Evolutionary conservation across 2,797 vertebrate genomes (phyloP), one percentile per base, ranked within the genome.

Genomic region (Remorina albescens): DNA sequence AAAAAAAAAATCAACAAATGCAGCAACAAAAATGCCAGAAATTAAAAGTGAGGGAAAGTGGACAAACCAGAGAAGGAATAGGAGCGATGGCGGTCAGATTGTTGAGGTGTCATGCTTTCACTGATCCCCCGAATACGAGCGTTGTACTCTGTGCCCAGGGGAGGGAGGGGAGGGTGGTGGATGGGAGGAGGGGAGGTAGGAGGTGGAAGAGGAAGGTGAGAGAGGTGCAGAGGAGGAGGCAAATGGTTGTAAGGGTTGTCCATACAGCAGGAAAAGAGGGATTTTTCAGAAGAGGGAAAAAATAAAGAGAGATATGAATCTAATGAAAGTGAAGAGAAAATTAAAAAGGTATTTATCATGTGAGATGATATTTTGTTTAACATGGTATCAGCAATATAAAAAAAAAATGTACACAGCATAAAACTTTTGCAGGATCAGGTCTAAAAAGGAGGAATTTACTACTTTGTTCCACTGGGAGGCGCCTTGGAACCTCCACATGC

Each of bases 1-100:
- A 67, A n/a, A n/a, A n/a, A 77, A 56, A 32, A 34, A 60, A 67
- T 67, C 23, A 41, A 32, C 4, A 50, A 80, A 61, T 78, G 76
- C 37, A 54, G 57, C 12, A 51, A 49, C 56, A 28, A 75, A 59
- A 76, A 64, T 68, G 32, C n/a, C 23, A 78, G 75, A 83, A 86
- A 86, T 62, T 54, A 71, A 87, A 86, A 83, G 84, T 53, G 81
- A 71, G 83, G 78, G 83, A 87, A 67, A 89, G 71, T 85, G 86
- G 92, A 97, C 97, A 71, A 96, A 99, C 98, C 96, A 59, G 96
- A 96, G 88, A 96, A 94, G 63, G 97, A 98, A 93, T 96, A 95
- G 90, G 97, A 96, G 71, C 95, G 96, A 87, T 95, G 96, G 90
- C 95, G 96, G 92, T 96, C 95, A 84, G 94, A 92, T 85, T 91